A percentile compares a stretch with the other conserved stretches of the same genome.
Conservation (phyloP, 2,888 invertebrate species). For the Melieria omissa region DNA sequence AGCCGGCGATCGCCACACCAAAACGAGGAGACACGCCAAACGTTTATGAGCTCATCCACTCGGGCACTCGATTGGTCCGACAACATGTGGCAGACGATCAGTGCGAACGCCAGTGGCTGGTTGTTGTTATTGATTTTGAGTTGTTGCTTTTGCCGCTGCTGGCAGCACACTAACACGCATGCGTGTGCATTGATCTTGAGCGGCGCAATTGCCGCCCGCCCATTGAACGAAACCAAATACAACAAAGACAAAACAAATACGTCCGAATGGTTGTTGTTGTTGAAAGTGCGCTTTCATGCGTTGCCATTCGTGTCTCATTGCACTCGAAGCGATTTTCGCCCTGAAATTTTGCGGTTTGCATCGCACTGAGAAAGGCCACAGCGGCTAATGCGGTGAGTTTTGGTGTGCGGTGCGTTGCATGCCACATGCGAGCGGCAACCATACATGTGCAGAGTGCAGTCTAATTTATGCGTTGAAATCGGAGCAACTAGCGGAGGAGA, state of each 20-base stretch:
- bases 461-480: no score
- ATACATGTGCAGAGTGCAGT: no score
- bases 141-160: no score
- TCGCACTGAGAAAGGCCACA: no score
- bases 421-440: no score
- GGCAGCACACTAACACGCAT: neutral
- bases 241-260: neutral
- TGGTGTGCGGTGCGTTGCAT: no score
- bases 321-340: no score
- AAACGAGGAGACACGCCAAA: neutral
- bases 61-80: neutral
- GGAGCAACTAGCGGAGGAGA: neutral
- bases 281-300: no score
- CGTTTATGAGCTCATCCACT: constrained; percentile 17
- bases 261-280: no score
- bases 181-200: constrained; percentile 3
- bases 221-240: neutral
- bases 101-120: neutral
- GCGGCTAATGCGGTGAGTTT: no score
- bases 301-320: no score
- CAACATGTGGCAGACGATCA: neutral
- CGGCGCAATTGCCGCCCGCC: neutral
- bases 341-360: no score
- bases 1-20: constrained; percentile 7
- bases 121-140: constrained; percentile 7